Percentiles rank a stretch among this genome's conserved stretches.
Evolutionary conservation across 1,140 invertebrate genomes (phyloP).

Genomic region (Pseudoatta argentina): DNA sequence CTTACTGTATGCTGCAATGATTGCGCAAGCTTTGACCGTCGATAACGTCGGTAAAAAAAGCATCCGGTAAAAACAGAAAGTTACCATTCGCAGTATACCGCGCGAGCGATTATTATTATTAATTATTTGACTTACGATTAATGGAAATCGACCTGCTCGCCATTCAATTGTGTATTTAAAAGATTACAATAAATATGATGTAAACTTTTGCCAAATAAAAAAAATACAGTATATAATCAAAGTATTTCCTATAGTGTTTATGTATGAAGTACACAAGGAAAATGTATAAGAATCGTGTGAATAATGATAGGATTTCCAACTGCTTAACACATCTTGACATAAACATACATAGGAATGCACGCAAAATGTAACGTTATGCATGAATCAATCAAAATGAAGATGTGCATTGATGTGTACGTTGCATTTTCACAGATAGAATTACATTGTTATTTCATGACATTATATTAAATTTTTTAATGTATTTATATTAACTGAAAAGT

Average conservation of each 20-base stretch:
- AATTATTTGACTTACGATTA: neutral
- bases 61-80: neutral
- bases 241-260: neutral
- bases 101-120: neutral
- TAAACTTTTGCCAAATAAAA: neutral
- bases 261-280: neutral
- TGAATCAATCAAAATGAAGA: no score
- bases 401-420: no score
- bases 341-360: no score
- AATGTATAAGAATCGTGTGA: neutral
- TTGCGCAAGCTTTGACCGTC: conserved; percentile 50
- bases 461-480: no score
- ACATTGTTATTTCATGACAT: no score
- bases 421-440: no score
- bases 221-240: neutral
- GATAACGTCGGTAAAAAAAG: conserved; percentile 70
- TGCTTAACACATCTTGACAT: no score
- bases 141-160: neutral
- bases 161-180: neutral
- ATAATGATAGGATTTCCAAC: neutral
- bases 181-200: neutral
- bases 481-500: no score
- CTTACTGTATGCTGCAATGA: neutral
- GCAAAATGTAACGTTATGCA: no score
- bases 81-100: conserved; percentile 39